Base-by-base conservation (phyloP, 2,797 vertebrate genomes). In the Crenichthys baileyi region DNA sequence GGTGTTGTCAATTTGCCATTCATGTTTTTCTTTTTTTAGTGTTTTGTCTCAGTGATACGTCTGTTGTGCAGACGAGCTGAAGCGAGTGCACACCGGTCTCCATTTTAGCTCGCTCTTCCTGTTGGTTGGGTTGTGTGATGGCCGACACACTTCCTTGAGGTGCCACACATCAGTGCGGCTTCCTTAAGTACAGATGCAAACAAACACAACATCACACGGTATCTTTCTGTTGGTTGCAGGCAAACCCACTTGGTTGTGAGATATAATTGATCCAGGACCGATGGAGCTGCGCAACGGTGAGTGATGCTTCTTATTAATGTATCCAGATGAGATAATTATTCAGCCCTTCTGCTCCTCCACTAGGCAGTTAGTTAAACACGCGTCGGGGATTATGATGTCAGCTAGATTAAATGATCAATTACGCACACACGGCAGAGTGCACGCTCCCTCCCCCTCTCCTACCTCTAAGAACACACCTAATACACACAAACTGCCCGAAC, bases 291-390 rank as follows among this genome's bases (percentile, higher is more conserved):
- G 81, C 73, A 85, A 82, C 84, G 63, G 85, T 89, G 90, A 92
- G 88, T 89, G 91, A 92, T 88, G 91, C 89, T 83, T 88, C 75
- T 91, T 91, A 88, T 92, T 89, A 92, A 92, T 91, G 92, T 91
- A 92, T 91, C 91, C 85, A 90, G 90, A 94, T 92, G 87, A 95
- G 90, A 92, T 94, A 92, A 95, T 96, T 91, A 94, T 93, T 95
- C 85, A 80, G 86, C 87, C 92, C 91, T 84, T 88, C 82, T 88
- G 88, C 87, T 92, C 87, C 81, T 83, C 81, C n/a, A 65, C 81
- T 51, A 89, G 72, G 86, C 90, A 48, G 94, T 93, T 92, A 91
- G 92, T 95, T 94, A 95, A 95, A 96, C 93, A 95, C 89, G 86
- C 87, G 88, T 91, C 90, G 0, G 90, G 94, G 94, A 94, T 95